Conservation (phyloP, 2,113 vertebrate species). For the Ariopsis seemanni region DNA sequence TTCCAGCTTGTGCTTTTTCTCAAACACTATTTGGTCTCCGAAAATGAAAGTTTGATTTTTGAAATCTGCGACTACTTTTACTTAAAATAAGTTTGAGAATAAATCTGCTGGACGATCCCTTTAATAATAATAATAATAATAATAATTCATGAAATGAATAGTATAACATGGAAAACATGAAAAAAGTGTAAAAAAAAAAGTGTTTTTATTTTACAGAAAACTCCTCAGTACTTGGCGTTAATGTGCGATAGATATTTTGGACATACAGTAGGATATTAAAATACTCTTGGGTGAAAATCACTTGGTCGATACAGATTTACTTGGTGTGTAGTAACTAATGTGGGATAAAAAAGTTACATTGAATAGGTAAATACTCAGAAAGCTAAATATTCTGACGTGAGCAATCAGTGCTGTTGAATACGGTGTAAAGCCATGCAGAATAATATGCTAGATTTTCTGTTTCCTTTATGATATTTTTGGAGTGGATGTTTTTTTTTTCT, state of each 20-base stretch:
- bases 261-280: not conserved
- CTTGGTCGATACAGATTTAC: not conserved
- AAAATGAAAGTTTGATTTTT: no score
- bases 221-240: not conserved
- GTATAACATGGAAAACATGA: not conserved
- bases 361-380: not conserved
- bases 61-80: no score
- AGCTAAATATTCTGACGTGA: not conserved
- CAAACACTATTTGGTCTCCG: no score
- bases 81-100: no score
- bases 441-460: not conserved
- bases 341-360: not conserved
- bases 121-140: not conserved
- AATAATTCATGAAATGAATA: constrained; percentile 30
- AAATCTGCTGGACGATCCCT: no score
- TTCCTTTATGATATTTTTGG: not conserved
- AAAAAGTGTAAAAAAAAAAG: not conserved
- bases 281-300: not conserved
- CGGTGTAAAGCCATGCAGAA: not conserved
- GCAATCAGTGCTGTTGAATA: not conserved
- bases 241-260: not conserved
- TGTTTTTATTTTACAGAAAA: not conserved
- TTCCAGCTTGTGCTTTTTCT: no score
- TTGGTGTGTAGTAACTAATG: not conserved
- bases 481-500: no score